phyloP scores from a whole-genome alignment of 2,113 vertebrate species.

The Takifugu bimaculatus region DNA sequence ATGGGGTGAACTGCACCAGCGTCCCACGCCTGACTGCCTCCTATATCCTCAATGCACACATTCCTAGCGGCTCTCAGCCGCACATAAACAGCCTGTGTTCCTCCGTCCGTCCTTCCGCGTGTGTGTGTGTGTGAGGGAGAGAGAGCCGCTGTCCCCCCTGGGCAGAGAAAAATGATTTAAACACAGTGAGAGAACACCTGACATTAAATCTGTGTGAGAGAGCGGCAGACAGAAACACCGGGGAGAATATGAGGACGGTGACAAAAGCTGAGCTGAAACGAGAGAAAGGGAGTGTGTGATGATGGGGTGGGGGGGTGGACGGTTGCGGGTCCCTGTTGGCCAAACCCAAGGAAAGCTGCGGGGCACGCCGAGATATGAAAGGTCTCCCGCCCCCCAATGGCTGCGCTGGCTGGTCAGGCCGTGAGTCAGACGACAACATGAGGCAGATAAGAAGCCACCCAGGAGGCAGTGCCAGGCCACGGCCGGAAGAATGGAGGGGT shows the following conservation, averaged over 20 bases:
- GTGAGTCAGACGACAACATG: conserved; percentile 59
- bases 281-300: neutral
- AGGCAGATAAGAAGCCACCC: conserved; percentile 54
- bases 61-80: conserved; percentile 17
- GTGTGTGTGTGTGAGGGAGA: conserved; percentile 20
- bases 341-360: conserved; percentile 50
- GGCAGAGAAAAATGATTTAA: conserved; percentile 61
- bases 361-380: conserved; percentile 64
- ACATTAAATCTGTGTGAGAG: conserved; percentile 69
- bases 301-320: neutral
- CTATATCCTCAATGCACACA: conserved; percentile 40
- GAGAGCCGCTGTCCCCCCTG: conserved; percentile 48
- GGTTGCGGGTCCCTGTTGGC: conserved; percentile 38
- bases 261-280: conserved; percentile 29
- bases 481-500: conserved; percentile 31
- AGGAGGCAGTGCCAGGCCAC: conserved; percentile 39
- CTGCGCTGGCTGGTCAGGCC: conserved; percentile 50
- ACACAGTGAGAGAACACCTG: conserved; percentile 66
- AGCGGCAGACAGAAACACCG: conserved; percentile 56
- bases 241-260: conserved; percentile 46
- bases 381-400: conserved; percentile 63
- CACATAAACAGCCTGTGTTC: conserved; percentile 35
- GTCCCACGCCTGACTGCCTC: conserved; percentile 55
- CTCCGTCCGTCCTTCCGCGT: neutral
- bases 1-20: conserved; percentile 45